A percentile compares a stretch with the other conserved stretches of the same genome.
Conservation (phyloP, 1,140 invertebrate genomes). For the Latrodectus geometricus region DNA sequence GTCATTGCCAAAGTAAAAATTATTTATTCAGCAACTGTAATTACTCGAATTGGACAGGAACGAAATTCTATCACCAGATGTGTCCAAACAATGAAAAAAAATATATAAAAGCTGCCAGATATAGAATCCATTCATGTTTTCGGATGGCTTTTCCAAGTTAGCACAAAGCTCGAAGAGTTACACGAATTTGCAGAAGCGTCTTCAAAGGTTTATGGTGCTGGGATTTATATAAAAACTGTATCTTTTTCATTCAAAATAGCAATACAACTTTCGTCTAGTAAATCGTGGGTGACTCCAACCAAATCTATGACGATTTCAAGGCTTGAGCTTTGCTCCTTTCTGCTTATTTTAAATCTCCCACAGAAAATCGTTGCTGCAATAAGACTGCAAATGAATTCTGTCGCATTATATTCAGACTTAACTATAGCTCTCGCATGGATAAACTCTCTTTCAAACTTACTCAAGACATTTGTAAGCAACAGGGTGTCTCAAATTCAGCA, state of each 20-base stretch:
- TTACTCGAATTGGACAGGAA: conserved; percentile 13
- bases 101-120: not conserved
- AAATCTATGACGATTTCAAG: conserved; percentile 38
- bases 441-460: no score
- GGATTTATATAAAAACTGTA: conserved; percentile 38
- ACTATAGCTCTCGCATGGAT: conserved; percentile 66
- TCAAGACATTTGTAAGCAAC: conserved; percentile 70
- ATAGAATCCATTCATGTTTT: not conserved
- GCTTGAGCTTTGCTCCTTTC: conserved; percentile 31
- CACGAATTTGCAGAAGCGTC: conserved; percentile 58
- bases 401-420: conserved; percentile 67
- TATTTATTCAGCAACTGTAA: conserved; percentile 62
- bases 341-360: conserved; percentile 20
- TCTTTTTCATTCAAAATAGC: not conserved
- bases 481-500: conserved; percentile 67
- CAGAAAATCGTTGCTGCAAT: not conserved
- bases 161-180: not conserved
- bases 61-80: conserved; percentile 7
- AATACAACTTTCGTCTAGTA: conserved; percentile 31
- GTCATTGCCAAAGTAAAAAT: conserved; percentile 59
- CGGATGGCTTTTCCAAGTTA: not conserved
- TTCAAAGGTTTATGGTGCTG: conserved; percentile 57
- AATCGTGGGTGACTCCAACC: conserved; percentile 53
- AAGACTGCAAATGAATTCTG: not conserved
- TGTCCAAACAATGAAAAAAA: conserved; percentile 9